These are phyloP conservation scores for Eurytoma adleriae DNA, from an alignment of 2,888 invertebrate genomes.

Conservation along the genomic window DNA sequence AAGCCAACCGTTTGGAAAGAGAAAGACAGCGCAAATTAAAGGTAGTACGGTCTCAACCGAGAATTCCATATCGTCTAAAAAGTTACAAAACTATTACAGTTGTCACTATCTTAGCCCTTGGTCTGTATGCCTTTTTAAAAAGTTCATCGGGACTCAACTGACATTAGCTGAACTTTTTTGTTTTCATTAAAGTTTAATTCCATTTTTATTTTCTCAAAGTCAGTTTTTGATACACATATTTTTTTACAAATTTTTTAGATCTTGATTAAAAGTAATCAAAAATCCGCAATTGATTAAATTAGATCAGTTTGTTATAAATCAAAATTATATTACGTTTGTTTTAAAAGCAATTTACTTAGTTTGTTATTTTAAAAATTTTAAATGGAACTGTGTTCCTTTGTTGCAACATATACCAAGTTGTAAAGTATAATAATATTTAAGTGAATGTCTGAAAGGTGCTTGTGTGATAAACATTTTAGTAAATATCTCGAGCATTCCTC, in stretches of 20 bases:
- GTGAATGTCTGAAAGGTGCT: conserved; percentile 50
- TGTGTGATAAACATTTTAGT: conserved; percentile 56
- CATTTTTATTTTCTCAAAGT: conserved; percentile 7
- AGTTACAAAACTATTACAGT: conserved; percentile 73
- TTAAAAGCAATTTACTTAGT: conserved; percentile 13
- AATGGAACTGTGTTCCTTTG: conserved; percentile 37
- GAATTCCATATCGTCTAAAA: conserved; percentile 74
- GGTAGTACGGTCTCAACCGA: conserved; percentile 67
- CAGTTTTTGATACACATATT: conserved; percentile 5
- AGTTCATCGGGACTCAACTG: conserved; percentile 73
- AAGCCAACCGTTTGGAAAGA: conserved; percentile 68
- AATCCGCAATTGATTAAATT: neutral
- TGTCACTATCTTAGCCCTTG: conserved; percentile 72
- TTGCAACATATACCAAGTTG: conserved; percentile 44
- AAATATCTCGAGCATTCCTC: conserved; percentile 69
- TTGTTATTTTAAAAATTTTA: conserved; percentile 29
- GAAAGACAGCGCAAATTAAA: conserved; percentile 68
- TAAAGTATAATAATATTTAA: conserved; percentile 41
- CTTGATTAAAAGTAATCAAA: conserved; percentile 23
- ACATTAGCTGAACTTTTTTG: conserved; percentile 66
- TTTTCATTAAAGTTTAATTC: conserved; percentile 39
- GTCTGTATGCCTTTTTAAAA: conserved; percentile 73
- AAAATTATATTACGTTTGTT: conserved; percentile 30
- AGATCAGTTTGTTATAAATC: conserved; percentile 2
- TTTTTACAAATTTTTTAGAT: conserved; percentile 10